A percentile compares a stretch with the other conserved stretches of the same genome.
Conservation (phyloP, 2,113 vertebrate species). For the Todiramphus saurophagus region DNA sequence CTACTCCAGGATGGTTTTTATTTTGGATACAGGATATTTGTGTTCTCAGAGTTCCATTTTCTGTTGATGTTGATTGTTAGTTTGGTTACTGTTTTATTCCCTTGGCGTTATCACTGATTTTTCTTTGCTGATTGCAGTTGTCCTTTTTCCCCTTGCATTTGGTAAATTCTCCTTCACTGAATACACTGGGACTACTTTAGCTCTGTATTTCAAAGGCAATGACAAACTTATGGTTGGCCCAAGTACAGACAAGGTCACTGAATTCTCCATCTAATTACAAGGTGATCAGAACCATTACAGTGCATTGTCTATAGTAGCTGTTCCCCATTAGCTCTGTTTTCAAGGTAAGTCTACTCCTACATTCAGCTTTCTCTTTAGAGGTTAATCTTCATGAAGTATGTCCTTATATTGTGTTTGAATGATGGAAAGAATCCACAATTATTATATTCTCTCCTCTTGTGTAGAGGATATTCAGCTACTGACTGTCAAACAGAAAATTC, state of each 20-base stretch:
- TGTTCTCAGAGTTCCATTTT: background rate
- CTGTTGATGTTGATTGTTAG: background rate
- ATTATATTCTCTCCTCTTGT: background rate
- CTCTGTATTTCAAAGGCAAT: background rate
- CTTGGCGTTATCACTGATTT: background rate
- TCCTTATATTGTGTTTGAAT: background rate
- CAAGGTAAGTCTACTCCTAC: background rate
- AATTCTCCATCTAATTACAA: background rate
- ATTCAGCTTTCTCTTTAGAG: background rate
- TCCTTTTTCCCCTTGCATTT: background rate
- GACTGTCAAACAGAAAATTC: background rate
- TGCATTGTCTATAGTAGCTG: background rate
- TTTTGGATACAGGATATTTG: background rate
- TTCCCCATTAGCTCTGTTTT: background rate
- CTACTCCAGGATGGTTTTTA: rapidly evolving
- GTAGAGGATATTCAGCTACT: background rate
- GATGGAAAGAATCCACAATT: background rate
- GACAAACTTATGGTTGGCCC: background rate
- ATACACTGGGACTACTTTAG: background rate
- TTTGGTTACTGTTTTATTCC: background rate
- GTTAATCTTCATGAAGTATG: background rate
- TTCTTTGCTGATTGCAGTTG: background rate
- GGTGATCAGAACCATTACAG: background rate
- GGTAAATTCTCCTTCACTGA: background rate
- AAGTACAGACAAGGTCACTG: background rate